These are phyloP conservation scores for Bothrops jararaca DNA, from an alignment of 2,113 vertebrate species.

Conservation along the genomic window DNA sequence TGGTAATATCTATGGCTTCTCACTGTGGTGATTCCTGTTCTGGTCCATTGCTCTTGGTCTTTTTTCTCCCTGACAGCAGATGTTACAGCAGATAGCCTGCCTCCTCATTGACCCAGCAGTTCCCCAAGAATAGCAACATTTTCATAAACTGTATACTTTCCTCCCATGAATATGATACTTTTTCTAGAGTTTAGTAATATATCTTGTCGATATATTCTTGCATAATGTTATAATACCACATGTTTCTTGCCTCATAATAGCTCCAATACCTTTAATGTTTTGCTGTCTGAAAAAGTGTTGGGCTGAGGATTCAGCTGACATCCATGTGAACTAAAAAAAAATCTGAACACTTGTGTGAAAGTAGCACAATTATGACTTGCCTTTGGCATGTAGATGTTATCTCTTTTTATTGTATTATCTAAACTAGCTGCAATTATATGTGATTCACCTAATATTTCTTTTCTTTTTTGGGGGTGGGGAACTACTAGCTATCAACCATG, in stretches of 20 bases:
- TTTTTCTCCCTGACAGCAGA: neutral
- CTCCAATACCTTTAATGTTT: slow-evolving; percentile 6
- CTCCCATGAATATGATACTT: neutral
- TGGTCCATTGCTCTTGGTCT: neutral
- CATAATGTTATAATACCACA: neutral
- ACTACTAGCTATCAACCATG: neutral
- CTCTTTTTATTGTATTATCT: neutral
- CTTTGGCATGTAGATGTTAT: neutral
- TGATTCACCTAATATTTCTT: neutral
- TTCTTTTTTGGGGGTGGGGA: neutral
- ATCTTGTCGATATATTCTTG: too few relatives aligned
- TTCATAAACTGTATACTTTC: neutral
- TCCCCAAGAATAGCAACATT: neutral
- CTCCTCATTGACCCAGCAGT: neutral
- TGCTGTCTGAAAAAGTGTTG: neutral
- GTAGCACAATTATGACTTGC: neutral
- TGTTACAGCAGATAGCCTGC: neutral
- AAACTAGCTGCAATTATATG: neutral
- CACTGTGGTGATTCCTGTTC: neutral
- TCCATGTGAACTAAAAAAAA: neutral
- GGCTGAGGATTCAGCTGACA: neutral
- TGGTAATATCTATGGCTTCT: neutral
- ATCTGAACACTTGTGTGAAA: neutral
- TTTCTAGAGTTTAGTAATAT: neutral
- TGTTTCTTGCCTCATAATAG: neutral